Evolutionary conservation across 2,888 invertebrate genomes (phyloP), one percentile per base, ranked within the genome.

Genomic region (Noctuana brunneofusca): DNA sequence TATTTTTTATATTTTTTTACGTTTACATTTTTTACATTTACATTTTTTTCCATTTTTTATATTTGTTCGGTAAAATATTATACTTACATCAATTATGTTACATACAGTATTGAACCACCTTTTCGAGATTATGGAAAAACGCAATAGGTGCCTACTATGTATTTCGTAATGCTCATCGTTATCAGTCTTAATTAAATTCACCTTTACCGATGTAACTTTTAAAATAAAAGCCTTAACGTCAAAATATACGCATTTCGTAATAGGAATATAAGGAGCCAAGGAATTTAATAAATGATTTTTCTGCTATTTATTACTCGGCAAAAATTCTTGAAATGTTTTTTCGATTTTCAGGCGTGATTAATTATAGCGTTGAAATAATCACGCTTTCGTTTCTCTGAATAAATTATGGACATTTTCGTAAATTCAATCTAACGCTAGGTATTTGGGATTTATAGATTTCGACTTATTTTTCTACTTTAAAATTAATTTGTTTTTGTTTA

Each of bases 331-430:
- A 43, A 43, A 43, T 18, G 11, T 18, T 43, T 8, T 3, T 43
- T 43, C 43, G 43, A 43, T 43, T 43, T 43, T 11, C 18, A 3
- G 43, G 18, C 43, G 43, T 43, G 43, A 43, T 43, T 43, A 43
- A 43, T 43, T 43, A 16, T 43, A 11, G 16, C 18, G 43, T 43
- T 43, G 1, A 43, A 43, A 43, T 20, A 43, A 43, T 43, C 11
- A 11, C 43, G 18, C 18, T 16, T 43, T 20, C 43, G 11, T 43
- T 43, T 43, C 18, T 43, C 11, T 18, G 11, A 12, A 43, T 43
- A 20, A 12, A 43, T 43, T 18, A 20, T 9, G 11, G 3, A 3
- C 11, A 27, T 43, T 20, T 20, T 43, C n/a, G n/a, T n/a, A n/a
- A n/a, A n/a, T n/a, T n/a, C n/a, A n/a, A n/a, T n/a, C n/a, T n/a